These are phyloP conservation scores for Rhabdomys pumilio DNA, from an alignment of 2,797 vertebrate species.

Conservation along the genomic window DNA sequence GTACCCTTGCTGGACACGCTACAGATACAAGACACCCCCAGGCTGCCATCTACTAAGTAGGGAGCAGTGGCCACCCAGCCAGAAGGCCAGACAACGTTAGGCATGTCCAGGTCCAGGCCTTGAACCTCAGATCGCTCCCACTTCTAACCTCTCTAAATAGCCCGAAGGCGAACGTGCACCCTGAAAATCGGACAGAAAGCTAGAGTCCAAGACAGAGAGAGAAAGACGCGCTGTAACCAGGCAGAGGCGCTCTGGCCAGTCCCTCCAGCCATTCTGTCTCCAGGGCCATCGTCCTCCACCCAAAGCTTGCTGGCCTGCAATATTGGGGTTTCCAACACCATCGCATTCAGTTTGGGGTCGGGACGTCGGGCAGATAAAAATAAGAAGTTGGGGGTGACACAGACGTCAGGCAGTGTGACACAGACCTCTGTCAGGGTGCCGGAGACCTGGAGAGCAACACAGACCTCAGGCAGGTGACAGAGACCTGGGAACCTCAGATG, in stretches of 20 bases:
- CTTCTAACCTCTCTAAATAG: not conserved
- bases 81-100: not conserved
- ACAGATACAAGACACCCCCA: not conserved
- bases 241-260: not conserved
- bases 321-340: not conserved
- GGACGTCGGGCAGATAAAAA: not conserved
- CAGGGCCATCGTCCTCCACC: not conserved
- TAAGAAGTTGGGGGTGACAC: not conserved
- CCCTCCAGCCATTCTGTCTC: not conserved
- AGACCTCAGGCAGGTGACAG: not conserved
- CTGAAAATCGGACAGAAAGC: not conserved
- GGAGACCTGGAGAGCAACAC: not conserved
- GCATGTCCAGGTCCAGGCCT: not conserved
- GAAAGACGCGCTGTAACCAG: not conserved
- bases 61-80: not conserved
- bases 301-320: not conserved
- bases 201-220: not conserved
- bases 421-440: not conserved
- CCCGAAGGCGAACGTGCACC: not conserved
- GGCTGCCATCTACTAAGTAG: not conserved
- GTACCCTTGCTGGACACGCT: too few species aligned
- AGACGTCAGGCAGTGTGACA: not conserved
- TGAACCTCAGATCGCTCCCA: not conserved
- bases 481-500: not conserved
- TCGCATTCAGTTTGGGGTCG: not conserved